Conservation (phyloP, 2,888 invertebrate species). For the Drosophila neotestacea region DNA sequence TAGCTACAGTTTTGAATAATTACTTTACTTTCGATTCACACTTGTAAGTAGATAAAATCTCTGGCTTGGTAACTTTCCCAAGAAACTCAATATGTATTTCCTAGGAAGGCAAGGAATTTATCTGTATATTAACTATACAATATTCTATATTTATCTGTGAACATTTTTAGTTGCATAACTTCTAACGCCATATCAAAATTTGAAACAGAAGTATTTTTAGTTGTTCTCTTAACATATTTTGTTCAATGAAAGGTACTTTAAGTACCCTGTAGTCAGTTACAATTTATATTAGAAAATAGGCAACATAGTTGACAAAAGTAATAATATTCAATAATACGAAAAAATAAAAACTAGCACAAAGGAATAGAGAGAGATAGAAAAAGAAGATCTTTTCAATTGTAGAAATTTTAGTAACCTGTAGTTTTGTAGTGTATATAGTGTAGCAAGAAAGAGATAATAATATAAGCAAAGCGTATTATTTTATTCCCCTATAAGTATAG, state of each 20-base stretch:
- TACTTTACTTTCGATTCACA: neutral
- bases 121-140: neutral
- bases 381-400: too few species aligned
- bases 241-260: neutral
- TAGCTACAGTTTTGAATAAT: neutral
- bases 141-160: conserved; percentile 5
- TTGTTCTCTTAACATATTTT: neutral
- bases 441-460: too few species aligned
- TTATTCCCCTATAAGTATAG: neutral
- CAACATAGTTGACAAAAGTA: too few species aligned
- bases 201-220: conserved; percentile 2
- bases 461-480: too few species aligned
- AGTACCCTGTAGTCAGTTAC: neutral
- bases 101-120: neutral
- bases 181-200: conserved; percentile 5
- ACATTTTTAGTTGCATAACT: conserved; percentile 1
- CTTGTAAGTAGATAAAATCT: neutral
- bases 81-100: neutral
- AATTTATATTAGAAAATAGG: too few species aligned
- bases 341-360: too few species aligned
- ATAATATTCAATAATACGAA: too few species aligned
- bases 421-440: too few species aligned
- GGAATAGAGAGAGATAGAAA: too few species aligned
- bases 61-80: neutral
- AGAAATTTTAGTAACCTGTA: too few species aligned